A percentile compares a stretch with the other conserved stretches of the same genome.
Conservation (phyloP, 2,113 vertebrate species). For the Dascyllus trimaculatus region DNA sequence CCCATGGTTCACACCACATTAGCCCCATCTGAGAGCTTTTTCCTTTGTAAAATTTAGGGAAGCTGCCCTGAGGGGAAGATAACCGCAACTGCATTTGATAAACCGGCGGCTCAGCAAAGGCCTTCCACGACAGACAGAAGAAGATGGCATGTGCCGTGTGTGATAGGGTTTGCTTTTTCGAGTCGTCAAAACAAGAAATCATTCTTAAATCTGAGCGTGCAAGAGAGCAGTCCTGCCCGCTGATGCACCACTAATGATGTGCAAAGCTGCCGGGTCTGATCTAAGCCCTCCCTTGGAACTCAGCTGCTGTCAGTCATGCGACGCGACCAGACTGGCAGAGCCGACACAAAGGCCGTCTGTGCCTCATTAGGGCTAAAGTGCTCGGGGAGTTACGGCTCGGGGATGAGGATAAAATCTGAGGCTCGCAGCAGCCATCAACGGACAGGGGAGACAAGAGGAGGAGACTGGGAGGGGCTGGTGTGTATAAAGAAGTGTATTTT, state of each 20-base stretch:
- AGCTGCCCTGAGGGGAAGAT: too few species aligned
- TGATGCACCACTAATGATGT: constrained; percentile 76
- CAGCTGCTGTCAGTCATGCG: constrained; percentile 67
- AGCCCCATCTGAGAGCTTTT: too few species aligned
- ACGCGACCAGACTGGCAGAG: constrained; percentile 53
- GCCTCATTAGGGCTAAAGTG: constrained; percentile 77
- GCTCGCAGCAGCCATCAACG: constrained; percentile 30
- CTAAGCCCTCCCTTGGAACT: constrained; percentile 52
- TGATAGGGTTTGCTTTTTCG: neutral
- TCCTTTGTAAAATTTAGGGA: too few species aligned
- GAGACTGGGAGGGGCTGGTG: constrained; percentile 1
- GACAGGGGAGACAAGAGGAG: neutral
- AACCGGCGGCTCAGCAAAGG: too few species aligned
- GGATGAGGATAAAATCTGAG: constrained; percentile 39
- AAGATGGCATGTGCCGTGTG: neutral
- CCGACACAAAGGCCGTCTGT: constrained; percentile 55
- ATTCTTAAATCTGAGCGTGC: neutral
- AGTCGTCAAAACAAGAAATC: constrained; percentile 36
- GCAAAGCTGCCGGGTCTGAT: constrained; percentile 72
- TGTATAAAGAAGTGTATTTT: constrained; percentile 49
- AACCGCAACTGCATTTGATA: too few species aligned
- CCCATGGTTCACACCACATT: too few species aligned
- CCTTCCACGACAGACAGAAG: neutral
- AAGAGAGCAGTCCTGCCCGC: constrained; percentile 21
- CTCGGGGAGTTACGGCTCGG: constrained; percentile 23